Base-by-base conservation (phyloP, 2,797 vertebrate genomes). In the Loris lydekkerianus region DNA sequence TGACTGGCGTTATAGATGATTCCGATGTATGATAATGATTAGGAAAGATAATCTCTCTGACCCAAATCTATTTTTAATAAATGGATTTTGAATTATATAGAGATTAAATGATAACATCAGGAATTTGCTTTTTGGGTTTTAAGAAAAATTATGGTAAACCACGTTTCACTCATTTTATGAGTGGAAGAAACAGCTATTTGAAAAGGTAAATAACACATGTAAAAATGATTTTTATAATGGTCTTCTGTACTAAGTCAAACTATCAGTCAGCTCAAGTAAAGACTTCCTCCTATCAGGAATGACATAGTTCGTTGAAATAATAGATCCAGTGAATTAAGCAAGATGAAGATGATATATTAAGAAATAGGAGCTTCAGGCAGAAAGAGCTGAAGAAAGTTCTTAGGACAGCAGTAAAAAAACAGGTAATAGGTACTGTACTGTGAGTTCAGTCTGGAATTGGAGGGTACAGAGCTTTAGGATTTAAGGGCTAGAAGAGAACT, bases 91-190 rank as follows among this genome's bases (percentile, higher is more conserved):
- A 88, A 53, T 78, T 92, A 27, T 61, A n/a, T 17, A 72, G 58
- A 73, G 8, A 15, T 89, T 10, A 78, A 86, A 73, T 46, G 49
- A 25, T 18, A 63, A 2, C 63, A 25, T 72, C 5, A 31, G 29
- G 14, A 25, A 78, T 56, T 88, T 88, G 29, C 37, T 10, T 40
- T 86, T 37, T 86, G 31, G 31, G 31, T 60, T 60, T 95, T 72
- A 65, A 84, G 85, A 77, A 89, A 88, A 73, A 88, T 49, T 83
- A 72, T 63, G 40, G 9, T 61, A 85, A 86, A 56, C 17, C 61
- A 83, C 23, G 63, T 73, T 77, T 85, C 43, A 89, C 31, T 56
- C 37, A 77, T 89, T 69, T 23, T 43, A 37, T 40, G 73, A 80
- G 72, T 58, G 3, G 9, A 34, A 86, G 13, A 63, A 95, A 60